Evolutionary conservation across 2,888 invertebrate genomes (phyloP).

Genomic region (Trichopoda pennipes): DNA sequence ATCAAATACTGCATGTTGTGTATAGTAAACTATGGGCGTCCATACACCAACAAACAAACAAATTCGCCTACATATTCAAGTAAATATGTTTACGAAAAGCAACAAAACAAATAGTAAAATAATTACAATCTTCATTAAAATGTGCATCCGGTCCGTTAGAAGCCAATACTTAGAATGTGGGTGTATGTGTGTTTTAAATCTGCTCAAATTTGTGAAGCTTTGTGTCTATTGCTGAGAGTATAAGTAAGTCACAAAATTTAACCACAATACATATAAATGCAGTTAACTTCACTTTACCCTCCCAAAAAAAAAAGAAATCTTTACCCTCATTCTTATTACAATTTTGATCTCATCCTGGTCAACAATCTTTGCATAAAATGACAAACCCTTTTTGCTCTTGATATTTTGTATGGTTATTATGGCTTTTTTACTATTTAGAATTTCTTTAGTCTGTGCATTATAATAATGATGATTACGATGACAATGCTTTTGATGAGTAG

Average conservation of each 20-base stretch:
- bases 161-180: not conserved
- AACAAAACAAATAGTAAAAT: slow-evolving; percentile 46
- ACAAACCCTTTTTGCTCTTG: slow-evolving; percentile 36
- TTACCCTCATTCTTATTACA: slow-evolving; percentile 10
- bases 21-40: not conserved
- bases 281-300: slow-evolving; percentile 48
- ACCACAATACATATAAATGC: slow-evolving; percentile 62
- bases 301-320: not conserved
- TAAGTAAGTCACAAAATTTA: slow-evolving; percentile 49
- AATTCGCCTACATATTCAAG: not conserved
- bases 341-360: slow-evolving; percentile 2
- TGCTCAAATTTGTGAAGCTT: not conserved
- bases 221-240: slow-evolving; percentile 15
- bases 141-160: slow-evolving; percentile 55
- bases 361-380: slow-evolving; percentile 19
- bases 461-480: slow-evolving; percentile 24
- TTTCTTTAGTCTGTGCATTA: slow-evolving; percentile 35
- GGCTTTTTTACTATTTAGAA: not conserved
- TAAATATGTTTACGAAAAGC: slow-evolving; percentile 16
- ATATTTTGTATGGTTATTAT: slow-evolving; percentile 24
- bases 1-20: slow-evolving; percentile 1
- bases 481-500: slow-evolving; percentile 24
- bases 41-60: not conserved
- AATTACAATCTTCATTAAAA: slow-evolving; percentile 64
- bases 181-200: not conserved